A percentile compares a stretch with the other conserved stretches of the same genome.
Evolutionary conservation across 2,888 invertebrate genomes (phyloP).

Genomic region (Drosophila glabriapex): DNA sequence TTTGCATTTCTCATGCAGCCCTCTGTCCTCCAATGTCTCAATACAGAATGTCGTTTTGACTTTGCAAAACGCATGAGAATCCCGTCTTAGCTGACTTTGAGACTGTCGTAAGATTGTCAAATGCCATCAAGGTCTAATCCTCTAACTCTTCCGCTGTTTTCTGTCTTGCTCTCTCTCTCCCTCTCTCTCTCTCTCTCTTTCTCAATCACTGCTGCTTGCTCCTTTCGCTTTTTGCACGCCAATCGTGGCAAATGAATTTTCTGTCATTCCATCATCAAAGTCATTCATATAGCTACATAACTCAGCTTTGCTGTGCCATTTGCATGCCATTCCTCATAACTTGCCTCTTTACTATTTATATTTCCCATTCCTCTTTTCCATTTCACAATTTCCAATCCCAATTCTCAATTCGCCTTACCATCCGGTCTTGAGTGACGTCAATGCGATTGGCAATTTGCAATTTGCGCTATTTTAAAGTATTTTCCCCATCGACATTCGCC

Average conservation of each 20-base stretch:
- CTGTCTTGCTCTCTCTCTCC: no score
- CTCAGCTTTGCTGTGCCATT: conserved; percentile 31
- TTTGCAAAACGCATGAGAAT: conserved; percentile 1
- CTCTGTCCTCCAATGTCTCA: not conserved
- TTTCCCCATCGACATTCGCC: conserved; percentile 18
- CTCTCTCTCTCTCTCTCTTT: not conserved
- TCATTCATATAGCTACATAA: conserved; percentile 37
- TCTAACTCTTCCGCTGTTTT: not conserved
- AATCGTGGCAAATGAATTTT: conserved; percentile 34
- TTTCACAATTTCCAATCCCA: not conserved
- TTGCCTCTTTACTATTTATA: conserved; percentile 8
- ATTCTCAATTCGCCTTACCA: conserved; percentile 1
- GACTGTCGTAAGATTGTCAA: conserved; percentile 37
- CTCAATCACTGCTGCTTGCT: not conserved
- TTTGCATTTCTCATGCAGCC: not conserved
- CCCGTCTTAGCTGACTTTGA: conserved; percentile 39
- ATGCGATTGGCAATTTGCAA: conserved; percentile 58
- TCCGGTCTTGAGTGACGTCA: conserved; percentile 55
- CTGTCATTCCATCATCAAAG: conserved; percentile 35
- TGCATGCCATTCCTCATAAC: conserved; percentile 41
- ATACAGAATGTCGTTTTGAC: not conserved
- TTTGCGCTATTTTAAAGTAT: conserved; percentile 44
- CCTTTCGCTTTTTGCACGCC: conserved; percentile 11
- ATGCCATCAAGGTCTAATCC: conserved; percentile 27
- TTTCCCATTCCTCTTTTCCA: not conserved